These are phyloP conservation scores for Calonectris borealis DNA, from an alignment of 2,113 vertebrate genomes.

Conservation along the genomic window DNA sequence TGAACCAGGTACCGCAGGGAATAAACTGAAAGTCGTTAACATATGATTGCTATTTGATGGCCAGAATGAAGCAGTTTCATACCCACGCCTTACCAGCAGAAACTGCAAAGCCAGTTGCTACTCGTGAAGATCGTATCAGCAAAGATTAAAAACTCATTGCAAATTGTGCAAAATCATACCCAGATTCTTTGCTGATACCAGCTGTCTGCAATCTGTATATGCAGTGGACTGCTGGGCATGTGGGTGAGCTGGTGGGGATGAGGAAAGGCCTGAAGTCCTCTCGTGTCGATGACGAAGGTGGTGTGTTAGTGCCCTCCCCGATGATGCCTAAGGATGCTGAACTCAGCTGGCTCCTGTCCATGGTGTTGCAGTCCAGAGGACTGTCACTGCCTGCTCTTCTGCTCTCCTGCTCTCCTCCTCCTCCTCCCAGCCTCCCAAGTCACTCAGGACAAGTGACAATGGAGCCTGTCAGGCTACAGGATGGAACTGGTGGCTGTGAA, in stretches of 20 bases:
- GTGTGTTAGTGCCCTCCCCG: fast-evolving
- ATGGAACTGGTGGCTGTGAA: not conserved
- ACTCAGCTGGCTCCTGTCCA: not conserved
- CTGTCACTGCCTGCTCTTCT: not conserved
- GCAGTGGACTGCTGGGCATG: not conserved
- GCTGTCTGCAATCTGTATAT: not conserved
- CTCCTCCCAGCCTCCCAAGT: not conserved
- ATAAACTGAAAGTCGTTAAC: not conserved
- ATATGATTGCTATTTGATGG: conserved; percentile 19
- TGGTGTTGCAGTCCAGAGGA: not conserved
- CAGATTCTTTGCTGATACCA: not conserved
- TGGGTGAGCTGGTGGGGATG: not conserved
- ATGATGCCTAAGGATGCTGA: not conserved
- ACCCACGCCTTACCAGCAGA: not conserved
- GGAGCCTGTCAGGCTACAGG: not conserved
- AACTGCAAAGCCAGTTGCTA: not conserved
- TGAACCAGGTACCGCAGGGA: not conserved
- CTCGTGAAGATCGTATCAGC: not conserved
- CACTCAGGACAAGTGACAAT: not conserved
- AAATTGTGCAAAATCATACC: not conserved
- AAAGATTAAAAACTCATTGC: not conserved
- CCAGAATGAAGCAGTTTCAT: not conserved
- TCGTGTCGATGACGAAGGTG: fast-evolving
- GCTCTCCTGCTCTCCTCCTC: not conserved
- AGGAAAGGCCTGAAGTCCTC: not conserved